phyloP scores from a whole-genome alignment of 2,797 vertebrate species.

The Spondyliosoma cantharus region DNA sequence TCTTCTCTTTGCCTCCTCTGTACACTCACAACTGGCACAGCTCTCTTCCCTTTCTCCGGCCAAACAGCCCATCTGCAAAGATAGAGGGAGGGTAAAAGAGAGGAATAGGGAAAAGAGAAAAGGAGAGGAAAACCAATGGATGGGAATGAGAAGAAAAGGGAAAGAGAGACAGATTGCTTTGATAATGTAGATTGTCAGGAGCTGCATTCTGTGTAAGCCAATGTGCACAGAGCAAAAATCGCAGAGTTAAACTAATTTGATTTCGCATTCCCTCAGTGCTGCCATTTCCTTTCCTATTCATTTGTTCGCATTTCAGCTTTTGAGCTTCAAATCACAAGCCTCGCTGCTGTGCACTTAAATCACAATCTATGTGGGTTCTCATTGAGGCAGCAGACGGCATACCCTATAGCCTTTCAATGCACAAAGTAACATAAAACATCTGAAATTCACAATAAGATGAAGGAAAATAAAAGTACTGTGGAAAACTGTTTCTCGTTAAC shows the following conservation, averaged over 20 bases:
- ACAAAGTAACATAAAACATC: constrained; percentile 21
- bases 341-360: constrained; percentile 61
- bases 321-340: constrained; percentile 62
- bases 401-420: constrained; percentile 14
- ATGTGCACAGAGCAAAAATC: constrained; percentile 72
- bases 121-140: constrained; percentile 40
- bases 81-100: constrained; percentile 59
- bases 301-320: constrained; percentile 69
- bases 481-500: neutral
- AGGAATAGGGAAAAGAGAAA: constrained; percentile 32
- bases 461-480: constrained; percentile 2
- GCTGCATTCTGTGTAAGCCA: constrained; percentile 76
- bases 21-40: constrained; percentile 71
- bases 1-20: constrained; percentile 57
- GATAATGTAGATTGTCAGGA: constrained; percentile 81
- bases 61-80: constrained; percentile 77
- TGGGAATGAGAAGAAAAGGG: constrained; percentile 54
- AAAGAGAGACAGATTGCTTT: constrained; percentile 73
- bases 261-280: constrained; percentile 63
- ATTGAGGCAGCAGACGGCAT: constrained; percentile 17
- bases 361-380: constrained; percentile 24
- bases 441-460: constrained; percentile 17
- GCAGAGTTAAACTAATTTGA: constrained; percentile 78
- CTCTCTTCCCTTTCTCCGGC: constrained; percentile 53
- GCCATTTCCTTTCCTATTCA: constrained; percentile 66